A percentile compares a stretch with the other conserved stretches of the same genome.
phyloP scores from a whole-genome alignment of 2,113 vertebrate genomes.

The Notothenia rossii region DNA sequence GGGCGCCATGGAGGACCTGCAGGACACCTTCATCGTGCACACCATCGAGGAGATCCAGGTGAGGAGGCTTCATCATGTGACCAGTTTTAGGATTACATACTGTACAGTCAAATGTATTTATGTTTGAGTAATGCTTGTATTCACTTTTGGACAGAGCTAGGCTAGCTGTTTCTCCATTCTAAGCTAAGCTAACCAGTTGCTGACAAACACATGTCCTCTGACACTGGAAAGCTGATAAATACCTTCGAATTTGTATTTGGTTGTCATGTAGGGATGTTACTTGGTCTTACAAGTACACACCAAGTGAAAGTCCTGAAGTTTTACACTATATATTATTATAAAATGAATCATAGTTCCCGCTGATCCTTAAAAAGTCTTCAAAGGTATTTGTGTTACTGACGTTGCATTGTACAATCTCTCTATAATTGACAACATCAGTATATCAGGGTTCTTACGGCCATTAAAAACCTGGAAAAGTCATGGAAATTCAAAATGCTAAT shows the following conservation, averaged over 20 bases:
- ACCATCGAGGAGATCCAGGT: constrained; percentile 99
- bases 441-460: too few species aligned
- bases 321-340: not conserved
- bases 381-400: too few species aligned
- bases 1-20: constrained; percentile 98
- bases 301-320: not conserved
- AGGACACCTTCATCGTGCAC: constrained; percentile 98
- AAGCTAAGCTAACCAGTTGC: not conserved
- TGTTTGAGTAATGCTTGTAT: not conserved
- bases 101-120: too few species aligned
- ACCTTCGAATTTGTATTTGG: too few species aligned
- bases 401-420: too few species aligned
- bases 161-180: not conserved
- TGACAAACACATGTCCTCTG: not conserved
- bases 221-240: too few species aligned
- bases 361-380: too few species aligned
- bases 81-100: not conserved
- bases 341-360: too few species aligned
- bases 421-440: too few species aligned
- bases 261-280: not conserved
- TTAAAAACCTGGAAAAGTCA: too few species aligned
- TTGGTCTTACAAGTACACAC: not conserved
- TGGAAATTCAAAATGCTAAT: too few species aligned
- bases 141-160: not conserved
- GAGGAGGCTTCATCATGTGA: not conserved